phyloP scores from a whole-genome alignment of 1,140 invertebrate species.

The Dryas iulia region DNA sequence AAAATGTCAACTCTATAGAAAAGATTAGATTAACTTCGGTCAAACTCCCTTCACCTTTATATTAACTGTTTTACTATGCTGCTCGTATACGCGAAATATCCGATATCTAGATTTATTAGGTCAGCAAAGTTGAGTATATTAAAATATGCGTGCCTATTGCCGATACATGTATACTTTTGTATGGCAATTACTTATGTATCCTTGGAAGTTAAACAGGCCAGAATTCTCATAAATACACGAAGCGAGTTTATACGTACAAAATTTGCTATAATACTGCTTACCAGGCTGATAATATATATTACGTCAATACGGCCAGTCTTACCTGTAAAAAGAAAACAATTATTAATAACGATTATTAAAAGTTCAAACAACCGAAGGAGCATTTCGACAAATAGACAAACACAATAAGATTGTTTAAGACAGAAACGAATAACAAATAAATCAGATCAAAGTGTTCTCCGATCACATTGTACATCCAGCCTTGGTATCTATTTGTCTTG shows the following conservation, averaged over 20 bases:
- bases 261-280: not conserved
- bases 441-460: slow-evolving; percentile 23
- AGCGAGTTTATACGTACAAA: not conserved
- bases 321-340: slow-evolving; percentile 30
- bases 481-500: slow-evolving; percentile 49
- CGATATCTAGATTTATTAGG: not conserved
- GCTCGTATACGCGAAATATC: not conserved
- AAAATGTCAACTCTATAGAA: slow-evolving; percentile 54
- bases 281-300: not conserved
- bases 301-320: slow-evolving; percentile 1
- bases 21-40: slow-evolving; percentile 15
- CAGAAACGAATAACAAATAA: slow-evolving; percentile 21
- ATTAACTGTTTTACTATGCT: not conserved
- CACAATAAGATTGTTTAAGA: slow-evolving; percentile 1
- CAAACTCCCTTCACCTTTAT: slow-evolving; percentile 1
- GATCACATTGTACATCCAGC: slow-evolving; percentile 25
- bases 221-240: not conserved
- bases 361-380: not conserved
- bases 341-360: slow-evolving; percentile 7
- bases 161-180: not conserved
- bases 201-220: not conserved
- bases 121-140: not conserved
- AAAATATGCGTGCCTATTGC: too few relatives aligned
- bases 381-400: slow-evolving; percentile 10
- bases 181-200: not conserved